phyloP scores from a whole-genome alignment of 2,113 vertebrate genomes.

The Balaenoptera acutorostrata region DNA sequence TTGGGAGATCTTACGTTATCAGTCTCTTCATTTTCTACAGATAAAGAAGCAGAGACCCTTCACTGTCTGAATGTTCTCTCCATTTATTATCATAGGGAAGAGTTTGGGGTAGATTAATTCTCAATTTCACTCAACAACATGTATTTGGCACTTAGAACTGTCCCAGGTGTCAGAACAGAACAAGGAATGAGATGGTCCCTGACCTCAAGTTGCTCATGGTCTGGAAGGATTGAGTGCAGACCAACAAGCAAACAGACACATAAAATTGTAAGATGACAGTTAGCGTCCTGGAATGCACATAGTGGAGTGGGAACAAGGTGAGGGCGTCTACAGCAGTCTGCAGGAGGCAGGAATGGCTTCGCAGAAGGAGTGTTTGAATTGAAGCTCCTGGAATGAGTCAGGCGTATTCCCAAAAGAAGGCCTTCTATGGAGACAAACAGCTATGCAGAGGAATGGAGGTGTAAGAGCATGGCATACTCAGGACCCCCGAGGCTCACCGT shows the following conservation, averaged over 20 bases:
- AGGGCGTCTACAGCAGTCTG: neutral
- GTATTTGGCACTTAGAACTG: neutral
- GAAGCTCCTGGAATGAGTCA: neutral
- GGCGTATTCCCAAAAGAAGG: neutral
- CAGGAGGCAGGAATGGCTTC: neutral
- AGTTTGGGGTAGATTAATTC: neutral
- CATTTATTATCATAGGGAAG: neutral
- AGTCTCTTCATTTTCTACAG: neutral
- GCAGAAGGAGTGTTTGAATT: neutral
- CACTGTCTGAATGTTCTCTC: neutral
- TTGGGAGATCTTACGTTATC: neutral
- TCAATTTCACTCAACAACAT: neutral
- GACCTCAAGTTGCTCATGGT: neutral
- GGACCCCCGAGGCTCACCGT: neutral
- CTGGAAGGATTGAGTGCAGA: neutral
- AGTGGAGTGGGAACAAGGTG: neutral
- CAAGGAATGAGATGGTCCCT: neutral
- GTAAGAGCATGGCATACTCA: rapidly evolving
- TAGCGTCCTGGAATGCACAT: neutral
- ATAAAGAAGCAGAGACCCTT: neutral
- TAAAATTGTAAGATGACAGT: neutral
- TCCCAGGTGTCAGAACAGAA: neutral
- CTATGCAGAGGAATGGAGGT: neutral
- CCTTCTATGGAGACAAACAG: neutral
- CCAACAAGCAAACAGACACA: neutral